Evolutionary conservation across 2,797 vertebrate species (phyloP).

Genomic region (Gymnopithys bicolor): DNA sequence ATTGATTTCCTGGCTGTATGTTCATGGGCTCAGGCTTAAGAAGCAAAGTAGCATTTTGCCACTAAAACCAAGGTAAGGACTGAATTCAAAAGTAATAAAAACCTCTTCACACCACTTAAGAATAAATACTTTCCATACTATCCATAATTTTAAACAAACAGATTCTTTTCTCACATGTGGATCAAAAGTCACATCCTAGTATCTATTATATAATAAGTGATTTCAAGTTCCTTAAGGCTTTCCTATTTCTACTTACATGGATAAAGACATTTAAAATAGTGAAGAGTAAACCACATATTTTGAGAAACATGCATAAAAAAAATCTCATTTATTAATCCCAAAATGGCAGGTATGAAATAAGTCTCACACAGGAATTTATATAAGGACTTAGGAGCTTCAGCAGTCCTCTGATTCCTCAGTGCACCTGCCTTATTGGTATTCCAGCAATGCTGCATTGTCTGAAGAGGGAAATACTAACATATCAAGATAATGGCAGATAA

Average conservation of each 20-base stretch:
- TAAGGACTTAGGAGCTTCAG: background rate
- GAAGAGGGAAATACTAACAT: background rate
- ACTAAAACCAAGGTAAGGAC: background rate
- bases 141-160: background rate
- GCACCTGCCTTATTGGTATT: background rate
- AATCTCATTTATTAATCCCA: background rate
- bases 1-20: background rate
- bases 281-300: background rate
- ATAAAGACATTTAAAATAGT: background rate
- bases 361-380: background rate
- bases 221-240: background rate
- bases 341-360: background rate
- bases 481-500: background rate
- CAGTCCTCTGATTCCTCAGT: background rate
- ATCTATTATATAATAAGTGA: background rate
- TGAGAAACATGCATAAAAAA: background rate
- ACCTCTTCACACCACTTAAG: accelerated
- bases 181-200: background rate
- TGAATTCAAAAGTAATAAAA: background rate
- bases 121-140: background rate
- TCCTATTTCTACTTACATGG: background rate
- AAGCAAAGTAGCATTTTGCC: background rate
- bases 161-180: background rate
- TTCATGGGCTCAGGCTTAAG: background rate
- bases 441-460: background rate